phyloP scores from a whole-genome alignment of 1,140 invertebrate species.

The Brachionus koreanus region DNA sequence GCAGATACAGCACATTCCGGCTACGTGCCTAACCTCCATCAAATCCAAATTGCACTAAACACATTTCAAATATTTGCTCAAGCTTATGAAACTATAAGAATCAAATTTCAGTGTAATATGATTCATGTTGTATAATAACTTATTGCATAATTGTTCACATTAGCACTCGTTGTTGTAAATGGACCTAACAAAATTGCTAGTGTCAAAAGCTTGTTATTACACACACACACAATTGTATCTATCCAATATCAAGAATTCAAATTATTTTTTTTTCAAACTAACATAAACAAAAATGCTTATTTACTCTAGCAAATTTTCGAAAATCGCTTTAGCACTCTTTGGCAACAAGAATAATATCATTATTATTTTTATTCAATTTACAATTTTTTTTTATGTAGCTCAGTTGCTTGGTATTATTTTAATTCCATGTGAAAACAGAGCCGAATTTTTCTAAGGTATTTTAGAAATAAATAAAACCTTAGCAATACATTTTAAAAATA shows the following conservation, averaged over 20 bases:
- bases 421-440: slow-evolving; percentile 27
- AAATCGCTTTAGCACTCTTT: neutral
- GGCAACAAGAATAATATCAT: slow-evolving; percentile 7
- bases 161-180: neutral
- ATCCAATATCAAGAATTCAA: neutral
- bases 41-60: neutral
- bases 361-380: neutral
- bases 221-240: neutral
- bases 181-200: neutral
- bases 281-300: neutral
- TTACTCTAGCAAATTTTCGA: slow-evolving; percentile 11
- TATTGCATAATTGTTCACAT: neutral
- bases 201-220: slow-evolving; percentile 1
- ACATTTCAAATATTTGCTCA: neutral
- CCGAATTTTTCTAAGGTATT: neutral
- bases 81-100: neutral
- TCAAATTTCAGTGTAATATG: neutral
- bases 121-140: neutral
- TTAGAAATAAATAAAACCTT: neutral
- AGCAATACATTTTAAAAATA: neutral
- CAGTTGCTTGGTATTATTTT: slow-evolving; percentile 3
- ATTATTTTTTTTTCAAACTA: neutral
- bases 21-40: neutral
- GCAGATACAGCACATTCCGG: neutral
- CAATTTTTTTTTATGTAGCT: neutral